phyloP scores from a whole-genome alignment of 2,797 vertebrate genomes.

The Poeciliopsis gracilis region DNA sequence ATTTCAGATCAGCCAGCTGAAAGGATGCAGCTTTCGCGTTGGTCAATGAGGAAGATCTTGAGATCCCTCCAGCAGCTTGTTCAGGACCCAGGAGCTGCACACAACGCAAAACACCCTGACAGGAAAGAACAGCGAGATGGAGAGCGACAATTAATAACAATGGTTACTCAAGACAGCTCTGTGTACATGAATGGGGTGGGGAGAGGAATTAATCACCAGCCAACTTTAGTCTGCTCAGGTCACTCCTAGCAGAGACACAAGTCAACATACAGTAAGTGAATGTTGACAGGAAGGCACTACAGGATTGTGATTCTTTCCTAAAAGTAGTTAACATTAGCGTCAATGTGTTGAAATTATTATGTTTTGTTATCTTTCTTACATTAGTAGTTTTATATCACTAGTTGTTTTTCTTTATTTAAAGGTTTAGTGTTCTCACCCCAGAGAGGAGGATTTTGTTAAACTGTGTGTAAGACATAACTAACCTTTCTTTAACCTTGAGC shows the following conservation, averaged over 20 bases:
- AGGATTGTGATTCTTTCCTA: neutral
- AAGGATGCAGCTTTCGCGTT: constrained; percentile 77
- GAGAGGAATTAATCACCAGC: neutral
- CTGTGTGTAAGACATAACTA: too few species aligned
- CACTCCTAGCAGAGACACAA: neutral
- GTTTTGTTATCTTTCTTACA: too few species aligned
- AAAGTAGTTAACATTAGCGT: neutral
- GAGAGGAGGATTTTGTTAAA: too few species aligned
- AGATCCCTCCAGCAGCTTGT: constrained; percentile 53
- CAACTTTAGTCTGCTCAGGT: neutral
- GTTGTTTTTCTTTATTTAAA: too few species aligned
- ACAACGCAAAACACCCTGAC: constrained; percentile 31
- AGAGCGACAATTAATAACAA: constrained; percentile 32
- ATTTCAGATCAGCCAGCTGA: constrained; percentile 84
- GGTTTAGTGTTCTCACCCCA: too few species aligned
- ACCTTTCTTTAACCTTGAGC: too few species aligned
- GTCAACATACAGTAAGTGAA: neutral
- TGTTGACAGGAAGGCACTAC: neutral
- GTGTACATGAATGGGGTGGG: neutral
- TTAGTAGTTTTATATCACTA: too few species aligned
- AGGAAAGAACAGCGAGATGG: constrained; percentile 55
- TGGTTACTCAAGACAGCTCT: constrained; percentile 44
- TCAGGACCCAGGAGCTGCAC: constrained; percentile 29
- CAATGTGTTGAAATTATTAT: neutral
- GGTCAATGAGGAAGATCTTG: neutral